Evolutionary conservation across 1,140 invertebrate genomes (phyloP), one percentile per base, ranked within the genome.

Genomic region (Drosophila trapezifrons): DNA sequence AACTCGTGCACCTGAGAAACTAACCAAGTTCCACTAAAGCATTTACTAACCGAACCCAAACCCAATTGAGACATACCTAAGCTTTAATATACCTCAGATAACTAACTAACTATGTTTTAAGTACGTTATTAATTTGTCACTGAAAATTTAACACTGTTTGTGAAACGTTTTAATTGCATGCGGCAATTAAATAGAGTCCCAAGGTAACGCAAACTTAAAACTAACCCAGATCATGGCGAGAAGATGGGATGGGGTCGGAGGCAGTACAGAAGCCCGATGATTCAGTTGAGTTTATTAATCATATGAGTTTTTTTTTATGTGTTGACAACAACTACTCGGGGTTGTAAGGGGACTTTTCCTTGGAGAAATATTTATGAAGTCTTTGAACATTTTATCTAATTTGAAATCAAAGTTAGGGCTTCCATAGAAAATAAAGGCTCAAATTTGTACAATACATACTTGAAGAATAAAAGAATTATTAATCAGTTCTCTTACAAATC

Each of bases 81-180:
- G 62, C 62, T 67, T 76, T 77, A 77, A 77, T 52, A 38, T 57
- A 47, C 45, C 25, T 60, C 74, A 52, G 54, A 65, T 64, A 71
- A 55, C 49, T 13, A 43, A 74, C 32, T 54, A 71, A 45, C n/a
- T 64, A n/a, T 13, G 55, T 15, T 45, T 22, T 62, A 78, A 78
- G 55, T 51, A 67, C 18, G 25, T 25, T 76, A 76, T 62, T 69
- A 38, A 79, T 80, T 79, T 87, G 76, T 87, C 78, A 78, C 79
- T 74, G 80, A 86, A 83, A 81, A 89, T 77, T 80, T 87, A 87
- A 87, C 83, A 87, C 83, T 87, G 83, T 87, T 87, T 87, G 84
- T 90, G 56, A 90, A 90, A 69, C 67, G 66, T 80, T 91, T 90
- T 90, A 76, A 90, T 91, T 91, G 90, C 90, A 91, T 91, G 90